Percentiles rank a stretch among this genome's conserved stretches.
These are phyloP conservation scores for Cryptophagus acutangulus DNA, from an alignment of 2,888 invertebrate species.

Conservation along the genomic window DNA sequence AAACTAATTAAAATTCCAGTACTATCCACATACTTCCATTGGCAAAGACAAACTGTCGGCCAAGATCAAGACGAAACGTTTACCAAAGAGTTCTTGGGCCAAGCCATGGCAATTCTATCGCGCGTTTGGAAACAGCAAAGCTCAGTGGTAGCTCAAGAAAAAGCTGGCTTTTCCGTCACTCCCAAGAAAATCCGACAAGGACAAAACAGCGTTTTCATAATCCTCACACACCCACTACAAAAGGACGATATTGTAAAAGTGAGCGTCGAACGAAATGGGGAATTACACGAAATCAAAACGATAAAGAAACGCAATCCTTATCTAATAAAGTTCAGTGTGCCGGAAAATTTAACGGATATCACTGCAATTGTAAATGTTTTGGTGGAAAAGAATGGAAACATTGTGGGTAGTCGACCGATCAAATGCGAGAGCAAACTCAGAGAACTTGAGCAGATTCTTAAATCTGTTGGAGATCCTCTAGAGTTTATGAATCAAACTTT, in stretches of 20 bases:
- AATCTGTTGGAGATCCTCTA: slow-evolving; percentile 73
- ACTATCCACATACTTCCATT: slow-evolving; percentile 68
- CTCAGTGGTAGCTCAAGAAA: slow-evolving; percentile 44
- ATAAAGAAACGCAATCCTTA: slow-evolving; percentile 80
- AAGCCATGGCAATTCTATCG: slow-evolving; percentile 73
- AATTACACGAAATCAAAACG: slow-evolving; percentile 63
- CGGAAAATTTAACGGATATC: slow-evolving; percentile 75
- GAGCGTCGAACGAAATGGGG: slow-evolving; percentile 75
- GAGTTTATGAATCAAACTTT: slow-evolving; percentile 69
- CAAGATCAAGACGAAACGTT: slow-evolving; percentile 80
- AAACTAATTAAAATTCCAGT: slow-evolving; percentile 50
- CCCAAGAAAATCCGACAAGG: slow-evolving; percentile 76
- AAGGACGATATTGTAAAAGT: slow-evolving; percentile 74
- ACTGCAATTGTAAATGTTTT: slow-evolving; percentile 78
- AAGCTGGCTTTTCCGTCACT: slow-evolving; percentile 66
- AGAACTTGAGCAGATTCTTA: slow-evolving; percentile 75
- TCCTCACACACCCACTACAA: slow-evolving; percentile 72
- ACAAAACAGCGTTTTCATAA: slow-evolving; percentile 75
- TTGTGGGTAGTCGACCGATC: slow-evolving; percentile 75
- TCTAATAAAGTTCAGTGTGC: slow-evolving; percentile 77
- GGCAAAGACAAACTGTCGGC: slow-evolving; percentile 72
- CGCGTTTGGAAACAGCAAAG: slow-evolving; percentile 49
- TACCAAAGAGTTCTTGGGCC: slow-evolving; percentile 77
- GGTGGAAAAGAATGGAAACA: slow-evolving; percentile 74
- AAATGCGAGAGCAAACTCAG: slow-evolving; percentile 82